These are phyloP conservation scores for Bibio marci DNA, from an alignment of 2,888 invertebrate species.

Conservation along the genomic window DNA sequence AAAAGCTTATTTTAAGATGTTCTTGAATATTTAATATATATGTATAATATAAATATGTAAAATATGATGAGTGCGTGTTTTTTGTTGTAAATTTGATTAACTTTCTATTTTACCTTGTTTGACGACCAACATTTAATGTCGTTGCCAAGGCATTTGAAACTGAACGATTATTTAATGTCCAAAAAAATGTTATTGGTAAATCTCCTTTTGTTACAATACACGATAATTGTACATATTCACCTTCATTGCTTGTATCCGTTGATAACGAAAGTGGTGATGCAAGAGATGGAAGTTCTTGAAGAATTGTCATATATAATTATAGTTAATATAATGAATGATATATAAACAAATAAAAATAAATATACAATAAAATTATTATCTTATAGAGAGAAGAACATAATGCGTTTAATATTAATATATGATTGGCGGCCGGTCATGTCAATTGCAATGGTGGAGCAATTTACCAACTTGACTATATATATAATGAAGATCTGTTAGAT, in stretches of 20 bases:
- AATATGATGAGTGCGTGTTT: too few relatives aligned
- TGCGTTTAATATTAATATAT: too few relatives aligned
- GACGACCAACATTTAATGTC: conserved; percentile 22
- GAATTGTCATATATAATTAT: too few relatives aligned
- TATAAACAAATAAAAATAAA: not conserved
- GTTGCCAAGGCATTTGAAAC: conserved; percentile 18
- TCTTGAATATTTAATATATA: too few relatives aligned
- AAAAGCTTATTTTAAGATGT: too few relatives aligned
- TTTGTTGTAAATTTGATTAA: not conserved
- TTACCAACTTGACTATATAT: too few relatives aligned
- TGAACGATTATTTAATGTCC: conserved; percentile 25
- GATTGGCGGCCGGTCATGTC: too few relatives aligned
- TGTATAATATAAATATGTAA: too few relatives aligned
- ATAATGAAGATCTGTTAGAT: too few relatives aligned
- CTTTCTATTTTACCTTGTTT: conserved; percentile 22
- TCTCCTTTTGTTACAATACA: conserved; percentile 65
- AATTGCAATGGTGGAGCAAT: too few relatives aligned
- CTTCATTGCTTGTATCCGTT: conserved; percentile 26
- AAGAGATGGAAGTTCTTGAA: conserved; percentile 22
- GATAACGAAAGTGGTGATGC: conserved; percentile 22
- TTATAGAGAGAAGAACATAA: too few relatives aligned
- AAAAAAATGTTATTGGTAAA: conserved; percentile 47
- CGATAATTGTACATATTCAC: conserved; percentile 64
- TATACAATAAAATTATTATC: too few relatives aligned
- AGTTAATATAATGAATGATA: not conserved